Conservation (phyloP, 2,797 vertebrate species). For the Naso thynnoides region DNA sequence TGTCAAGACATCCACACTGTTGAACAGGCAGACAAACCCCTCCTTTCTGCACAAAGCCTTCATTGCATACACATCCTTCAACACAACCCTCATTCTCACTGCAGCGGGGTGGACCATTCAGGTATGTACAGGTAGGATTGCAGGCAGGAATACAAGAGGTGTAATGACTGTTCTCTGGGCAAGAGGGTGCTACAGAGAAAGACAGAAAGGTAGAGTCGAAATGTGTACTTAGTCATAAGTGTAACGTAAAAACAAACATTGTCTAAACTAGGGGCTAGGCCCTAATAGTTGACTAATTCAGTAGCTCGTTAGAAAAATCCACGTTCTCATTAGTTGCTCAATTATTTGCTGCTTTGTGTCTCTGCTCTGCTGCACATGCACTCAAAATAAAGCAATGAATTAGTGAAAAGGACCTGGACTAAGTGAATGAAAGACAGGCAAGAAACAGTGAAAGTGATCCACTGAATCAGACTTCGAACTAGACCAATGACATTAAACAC, state of each 20-base stretch:
- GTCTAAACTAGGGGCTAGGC: no score
- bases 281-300: no score
- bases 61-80: conserved; percentile 86
- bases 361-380: no score
- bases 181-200: conserved; percentile 79
- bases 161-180: conserved; percentile 85
- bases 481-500: no score
- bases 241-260: background rate
- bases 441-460: no score
- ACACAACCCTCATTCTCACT: conserved; percentile 73
- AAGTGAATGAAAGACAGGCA: no score
- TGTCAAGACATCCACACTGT: conserved; percentile 87
- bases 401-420: no score
- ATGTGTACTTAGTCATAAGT: background rate
- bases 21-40: conserved; percentile 83
- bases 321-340: no score
- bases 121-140: conserved; percentile 84
- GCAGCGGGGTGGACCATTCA: conserved; percentile 83
- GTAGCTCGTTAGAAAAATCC: no score
- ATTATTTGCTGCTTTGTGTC: no score
- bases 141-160: conserved; percentile 83
- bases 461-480: no score
- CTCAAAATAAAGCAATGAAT: no score
- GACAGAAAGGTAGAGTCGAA: background rate
- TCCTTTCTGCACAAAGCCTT: conserved; percentile 83